Evolutionary conservation across 2,797 vertebrate species (phyloP), one percentile per base, ranked within the genome.

Genomic region (Rhinophrynus dorsalis): DNA sequence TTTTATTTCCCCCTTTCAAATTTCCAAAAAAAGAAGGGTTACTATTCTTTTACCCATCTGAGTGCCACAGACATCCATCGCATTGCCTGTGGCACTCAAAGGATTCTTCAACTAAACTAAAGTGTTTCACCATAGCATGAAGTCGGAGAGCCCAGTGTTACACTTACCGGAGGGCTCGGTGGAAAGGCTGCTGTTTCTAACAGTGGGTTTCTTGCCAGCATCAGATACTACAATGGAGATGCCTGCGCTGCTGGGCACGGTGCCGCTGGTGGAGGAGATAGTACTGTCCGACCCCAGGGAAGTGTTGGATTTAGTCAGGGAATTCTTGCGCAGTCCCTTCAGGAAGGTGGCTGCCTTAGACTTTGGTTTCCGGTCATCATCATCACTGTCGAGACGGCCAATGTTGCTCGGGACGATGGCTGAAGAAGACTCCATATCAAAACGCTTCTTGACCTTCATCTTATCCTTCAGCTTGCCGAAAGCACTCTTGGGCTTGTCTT

Each of bases 231-330:
- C 90, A 0, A 90, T 81, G 0, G 92, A 93, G 18, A 95, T 86
- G 27, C 93, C 94, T 3, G 91, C 90, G 1, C 85, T 92, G 61
- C 90, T 92, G 57, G 89, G 93, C 65, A 94, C 89, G 75, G 92
- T 95, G n/a, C 92, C 93, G 0, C 97, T 95, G 30, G 94, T 86
- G 0, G 95, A 95, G n/a, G 97, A 99, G 80, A 95, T 79, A 50
- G 96, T 98, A 85, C 96, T 98, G 89, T 97, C 96, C 0, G 97
- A 99, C 5, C 94, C 94, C 76, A 98, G 85, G 0, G 96, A 98
- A 0, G 95, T 95, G 84, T 87, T 97, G 78, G 97, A 99, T 12
- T 93, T 94, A 0, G 93, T 97, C 77, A 98, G 89, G 0, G 96
- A 97, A 0, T 94, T 96, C 80, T 94, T 96, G 52, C 94, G 89